Evolutionary conservation across 2,113 vertebrate species (phyloP).

Genomic region (Pygoscelis adeliae): DNA sequence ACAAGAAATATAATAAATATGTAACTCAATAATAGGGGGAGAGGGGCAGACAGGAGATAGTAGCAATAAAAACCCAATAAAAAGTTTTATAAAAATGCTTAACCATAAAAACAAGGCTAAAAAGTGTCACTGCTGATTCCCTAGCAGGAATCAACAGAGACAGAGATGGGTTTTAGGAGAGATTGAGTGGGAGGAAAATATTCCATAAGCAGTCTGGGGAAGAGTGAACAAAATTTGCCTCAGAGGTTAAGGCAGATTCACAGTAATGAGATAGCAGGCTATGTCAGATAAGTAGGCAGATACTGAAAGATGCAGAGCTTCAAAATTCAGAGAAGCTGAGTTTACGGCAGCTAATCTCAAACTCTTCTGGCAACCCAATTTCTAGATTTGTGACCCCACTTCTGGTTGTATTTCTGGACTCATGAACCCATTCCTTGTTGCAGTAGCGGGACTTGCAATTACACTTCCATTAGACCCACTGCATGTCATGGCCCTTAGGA

Average conservation of each 20-base stretch:
- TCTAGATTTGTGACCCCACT: background rate
- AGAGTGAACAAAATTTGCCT: conserved; percentile 42
- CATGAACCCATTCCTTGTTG: background rate
- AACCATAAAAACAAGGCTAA: conserved; percentile 26
- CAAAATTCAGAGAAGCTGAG: background rate
- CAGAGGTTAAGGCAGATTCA: conserved; percentile 26
- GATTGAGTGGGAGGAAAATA: conserved; percentile 19
- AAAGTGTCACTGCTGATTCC: conserved; percentile 14
- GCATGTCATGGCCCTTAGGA: background rate
- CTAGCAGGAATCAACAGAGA: conserved; percentile 19
- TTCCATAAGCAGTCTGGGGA: conserved; percentile 3
- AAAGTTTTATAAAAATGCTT: conserved; percentile 28
- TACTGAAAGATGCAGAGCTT: background rate
- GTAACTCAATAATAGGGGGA: background rate
- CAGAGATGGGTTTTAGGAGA: conserved; percentile 6
- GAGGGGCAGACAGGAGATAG: background rate
- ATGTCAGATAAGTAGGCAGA: background rate
- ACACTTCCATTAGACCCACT: background rate
- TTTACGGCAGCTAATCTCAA: background rate
- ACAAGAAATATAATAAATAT: conserved; percentile 1
- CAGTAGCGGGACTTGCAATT: background rate
- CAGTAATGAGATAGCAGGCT: conserved; percentile 7
- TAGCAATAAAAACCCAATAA: conserved; percentile 35
- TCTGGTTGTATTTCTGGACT: background rate
- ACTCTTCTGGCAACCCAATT: background rate